Base-by-base conservation (phyloP, 1,140 invertebrate genomes). In the Procambarus clarkii region DNA sequence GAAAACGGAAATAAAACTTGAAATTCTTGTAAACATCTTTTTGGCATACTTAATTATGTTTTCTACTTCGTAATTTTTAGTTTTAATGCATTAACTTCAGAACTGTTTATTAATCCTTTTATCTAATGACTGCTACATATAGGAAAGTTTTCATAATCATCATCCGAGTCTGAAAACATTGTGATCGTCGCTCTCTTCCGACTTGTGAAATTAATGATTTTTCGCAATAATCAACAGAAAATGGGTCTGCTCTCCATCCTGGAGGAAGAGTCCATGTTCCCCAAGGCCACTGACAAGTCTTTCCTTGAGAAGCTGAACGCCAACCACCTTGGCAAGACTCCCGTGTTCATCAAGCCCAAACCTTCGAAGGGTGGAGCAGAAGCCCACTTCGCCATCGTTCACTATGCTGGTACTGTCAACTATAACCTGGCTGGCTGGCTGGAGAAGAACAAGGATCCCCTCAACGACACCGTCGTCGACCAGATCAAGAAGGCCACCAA, bases 401-500 rank as follows among this genome's bases (percentile, higher is more conserved):
- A 86, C 85, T 86, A 86, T 74, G 85, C 85, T 46, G 85, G 85
- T 71, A 86, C 85, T 78, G 85, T 86, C 71, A 86, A 54, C 46
- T 86, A 86, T 9, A 86, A 86, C 50, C 48, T 86, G 50, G 0
- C 5, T 60, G 85, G 85, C 71, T 86, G 85, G 85, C 85, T 86
- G 21, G 85, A 86, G 50, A 86, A 86, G 85, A 86, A 86, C 74
- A 86, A 86, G 85, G 85, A 86, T 60, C 85, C 85, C 44, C 85
- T 86, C n/a, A 86, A 86, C 50, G 85, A 86, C 71, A 86, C 85
- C 18, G 46, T 86, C 11, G 85, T 86, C 3, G 85, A 86, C 34
- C 97, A 98, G 94, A 98, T 97, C 96, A 99, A 99, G 96, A 98
- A 98, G 95, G 97, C 97, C 92, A 94, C 94, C 93, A 99, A 98